Evolutionary conservation across 1,140 invertebrate species (phyloP).

Genomic region (Dendroctonus valens): DNA sequence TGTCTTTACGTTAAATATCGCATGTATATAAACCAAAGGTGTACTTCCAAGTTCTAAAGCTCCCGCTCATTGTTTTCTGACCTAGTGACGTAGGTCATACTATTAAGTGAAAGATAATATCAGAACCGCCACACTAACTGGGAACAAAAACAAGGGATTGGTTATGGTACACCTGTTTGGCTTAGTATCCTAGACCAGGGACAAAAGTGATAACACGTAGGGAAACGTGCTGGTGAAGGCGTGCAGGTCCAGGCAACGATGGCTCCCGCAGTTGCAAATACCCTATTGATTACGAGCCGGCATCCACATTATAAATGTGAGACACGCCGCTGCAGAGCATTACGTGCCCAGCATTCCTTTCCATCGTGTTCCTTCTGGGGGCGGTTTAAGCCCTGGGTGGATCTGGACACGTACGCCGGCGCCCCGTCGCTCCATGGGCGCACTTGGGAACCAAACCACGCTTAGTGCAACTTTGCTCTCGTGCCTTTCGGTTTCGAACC

Average conservation of each 20-base stretch:
- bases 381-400: conserved; percentile 34
- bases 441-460: conserved; percentile 4
- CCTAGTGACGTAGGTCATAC: too few relatives aligned
- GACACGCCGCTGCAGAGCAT: conserved; percentile 62
- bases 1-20: too few relatives aligned
- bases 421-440: conserved; percentile 21
- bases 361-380: conserved; percentile 26
- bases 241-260: conserved; percentile 20
- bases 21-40: too few relatives aligned
- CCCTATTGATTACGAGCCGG: conserved; percentile 60
- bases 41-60: too few relatives aligned
- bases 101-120: too few relatives aligned
- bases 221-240: conserved; percentile 35
- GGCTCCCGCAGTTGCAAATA: conserved; percentile 59
- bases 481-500: not conserved
- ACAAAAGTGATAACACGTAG: conserved; percentile 44
- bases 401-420: conserved; percentile 33
- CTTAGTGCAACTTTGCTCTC: not conserved
- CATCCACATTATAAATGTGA: conserved; percentile 61
- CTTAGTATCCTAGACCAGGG: conserved; percentile 30
- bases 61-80: too few relatives aligned
- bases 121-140: too few relatives aligned
- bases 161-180: conserved; percentile 23
- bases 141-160: not conserved
- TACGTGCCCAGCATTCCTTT: conserved; percentile 62